Conservation (phyloP, 1,140 invertebrate genomes). For the Bombus pyrosoma region DNA sequence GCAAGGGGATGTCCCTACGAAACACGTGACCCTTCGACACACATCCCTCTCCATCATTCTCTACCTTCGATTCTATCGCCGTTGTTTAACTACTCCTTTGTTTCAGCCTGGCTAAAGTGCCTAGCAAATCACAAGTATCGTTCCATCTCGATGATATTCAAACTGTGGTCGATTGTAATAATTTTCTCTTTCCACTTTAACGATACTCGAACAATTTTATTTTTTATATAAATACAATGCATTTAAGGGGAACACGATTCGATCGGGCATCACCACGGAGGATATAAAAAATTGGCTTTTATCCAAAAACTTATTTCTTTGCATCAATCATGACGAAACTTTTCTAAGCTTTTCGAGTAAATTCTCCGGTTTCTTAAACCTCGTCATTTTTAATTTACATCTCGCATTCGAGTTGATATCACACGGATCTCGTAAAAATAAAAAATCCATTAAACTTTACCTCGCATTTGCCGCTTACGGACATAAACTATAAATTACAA, state of each 20-base stretch:
- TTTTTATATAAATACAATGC: too few species aligned
- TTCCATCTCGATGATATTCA: neutral
- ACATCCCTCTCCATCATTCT: neutral
- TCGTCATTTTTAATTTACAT: neutral
- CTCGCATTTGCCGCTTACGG: neutral
- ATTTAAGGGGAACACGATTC: neutral
- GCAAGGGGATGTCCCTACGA: constrained; percentile 7
- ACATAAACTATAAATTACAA: neutral
- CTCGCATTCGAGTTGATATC: neutral
- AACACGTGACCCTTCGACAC: constrained; percentile 29
- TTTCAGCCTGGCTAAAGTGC: neutral
- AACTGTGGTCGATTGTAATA: neutral
- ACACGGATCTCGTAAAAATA: neutral
- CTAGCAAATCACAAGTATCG: neutral
- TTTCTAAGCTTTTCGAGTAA: too few species aligned
- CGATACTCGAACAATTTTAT: neutral
- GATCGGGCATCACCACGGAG: too few species aligned
- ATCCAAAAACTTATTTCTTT: too few species aligned
- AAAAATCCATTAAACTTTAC: neutral
- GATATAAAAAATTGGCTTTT: too few species aligned
- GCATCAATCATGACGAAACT: too few species aligned
- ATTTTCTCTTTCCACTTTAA: neutral
- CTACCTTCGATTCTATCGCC: constrained; percentile 13
- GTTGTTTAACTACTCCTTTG: constrained; percentile 20
- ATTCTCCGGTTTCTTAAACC: neutral